Base-by-base conservation (phyloP, 1,140 invertebrate genomes). In the Psilanteris sp. region DNA sequence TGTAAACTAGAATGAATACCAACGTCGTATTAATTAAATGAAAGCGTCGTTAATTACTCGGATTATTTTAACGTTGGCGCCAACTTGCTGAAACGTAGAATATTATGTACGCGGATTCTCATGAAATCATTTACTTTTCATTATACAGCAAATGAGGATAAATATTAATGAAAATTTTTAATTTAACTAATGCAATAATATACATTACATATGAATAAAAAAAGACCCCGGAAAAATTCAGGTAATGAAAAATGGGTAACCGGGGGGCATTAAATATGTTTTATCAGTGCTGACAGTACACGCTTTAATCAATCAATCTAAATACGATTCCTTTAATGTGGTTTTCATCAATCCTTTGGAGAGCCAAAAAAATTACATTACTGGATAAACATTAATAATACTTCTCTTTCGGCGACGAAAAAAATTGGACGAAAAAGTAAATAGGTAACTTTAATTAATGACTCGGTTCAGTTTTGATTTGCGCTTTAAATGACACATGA, bases 291-390 rank as follows among this genome's bases (percentile, higher is more conserved):
- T 27, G 46, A 1, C 27, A 7, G 46, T 71, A 55, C 37, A 44
- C 3, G 32, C 54, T 71, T 61, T 71, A 71, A 71, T 71, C 57
- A 64, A 64, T 72, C 57, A 72, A 72, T 72, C 39, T 72, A 48
- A 64, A 62, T 72, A 59, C 54, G 8, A 59, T 39, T 59, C 16
- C 54, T 59, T 48, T 52, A 61, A 70, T 70, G 57, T 62, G 57
- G 5, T 72, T 72, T 61, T 61, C 64, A 72, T 72, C 68, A 72
- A 72, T 61, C 55, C 55, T 72, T 72, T 27, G 13, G 44, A 55
- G 32, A 41, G 20, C 13, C 26, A 18, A 55, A 62, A 68, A 64
- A 72, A 55, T 55, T 72, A 37, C 57, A 62, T 72, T 62, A 72
- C 39, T 55, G 55, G 24, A 62, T 46, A 48, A 62, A 48, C 48